Evolutionary conservation across 2,113 vertebrate species (phyloP).

Genomic region (Malurus elegans): DNA sequence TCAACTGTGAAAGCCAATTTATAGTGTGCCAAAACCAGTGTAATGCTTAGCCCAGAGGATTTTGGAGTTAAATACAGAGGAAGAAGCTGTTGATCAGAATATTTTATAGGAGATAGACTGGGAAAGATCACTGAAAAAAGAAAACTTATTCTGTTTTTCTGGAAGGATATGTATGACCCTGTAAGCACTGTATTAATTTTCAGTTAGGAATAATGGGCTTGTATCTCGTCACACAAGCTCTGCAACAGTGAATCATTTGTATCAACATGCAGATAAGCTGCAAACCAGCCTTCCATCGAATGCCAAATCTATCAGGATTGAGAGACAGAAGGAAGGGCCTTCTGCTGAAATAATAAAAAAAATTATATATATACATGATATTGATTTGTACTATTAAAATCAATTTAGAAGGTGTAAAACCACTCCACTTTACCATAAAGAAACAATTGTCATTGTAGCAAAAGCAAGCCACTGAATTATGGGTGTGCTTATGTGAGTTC

Average conservation of each 20-base stretch:
- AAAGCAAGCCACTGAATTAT: background rate
- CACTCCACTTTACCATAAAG: background rate
- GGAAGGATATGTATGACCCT: background rate
- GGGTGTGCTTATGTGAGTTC: background rate
- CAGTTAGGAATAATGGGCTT: background rate
- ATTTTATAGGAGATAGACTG: slow-evolving; percentile 1
- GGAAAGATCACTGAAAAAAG: background rate
- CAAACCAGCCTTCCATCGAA: background rate
- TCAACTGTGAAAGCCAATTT: slow-evolving; percentile 52
- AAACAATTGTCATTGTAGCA: background rate
- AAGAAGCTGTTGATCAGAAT: slow-evolving; percentile 32
- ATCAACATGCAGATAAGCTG: background rate
- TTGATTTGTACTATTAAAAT: background rate
- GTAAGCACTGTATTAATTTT: background rate
- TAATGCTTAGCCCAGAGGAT: slow-evolving; percentile 18
- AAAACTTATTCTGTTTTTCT: background rate
- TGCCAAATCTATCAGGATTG: background rate
- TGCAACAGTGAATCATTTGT: background rate
- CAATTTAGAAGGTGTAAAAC: background rate
- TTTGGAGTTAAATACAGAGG: slow-evolving; percentile 30
- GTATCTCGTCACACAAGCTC: background rate
- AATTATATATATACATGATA: background rate
- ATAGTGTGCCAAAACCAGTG: slow-evolving; percentile 51
- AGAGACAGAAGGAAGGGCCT: background rate
- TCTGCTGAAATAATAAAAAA: background rate